These are phyloP conservation scores for Epizoanthus fatuus DNA, from an alignment of 92 coral and sea anemone genomes.

Conservation along the genomic window DNA sequence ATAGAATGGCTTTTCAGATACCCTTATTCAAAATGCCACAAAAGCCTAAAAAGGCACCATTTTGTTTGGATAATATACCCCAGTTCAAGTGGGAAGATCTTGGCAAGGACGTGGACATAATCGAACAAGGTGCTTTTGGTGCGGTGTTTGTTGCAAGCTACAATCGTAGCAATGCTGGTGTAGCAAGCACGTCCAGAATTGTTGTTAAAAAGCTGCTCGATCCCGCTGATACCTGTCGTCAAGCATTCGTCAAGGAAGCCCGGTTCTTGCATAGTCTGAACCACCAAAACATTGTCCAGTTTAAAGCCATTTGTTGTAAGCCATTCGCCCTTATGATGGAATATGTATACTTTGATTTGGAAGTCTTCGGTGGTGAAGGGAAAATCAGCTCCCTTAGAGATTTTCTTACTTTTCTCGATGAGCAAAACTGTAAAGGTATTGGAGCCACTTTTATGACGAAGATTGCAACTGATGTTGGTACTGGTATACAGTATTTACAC, in stretches of 20 bases:
- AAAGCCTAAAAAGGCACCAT: background rate
- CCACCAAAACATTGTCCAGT: slow-evolving; percentile 50
- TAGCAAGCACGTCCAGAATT: background rate
- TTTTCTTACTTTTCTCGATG: slow-evolving; percentile 15
- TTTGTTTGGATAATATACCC: slow-evolving; percentile 19
- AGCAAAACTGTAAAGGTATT: slow-evolving; percentile 25
- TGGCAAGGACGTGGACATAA: slow-evolving; percentile 9
- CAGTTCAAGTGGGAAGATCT: slow-evolving; percentile 29
- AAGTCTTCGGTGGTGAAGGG: slow-evolving; percentile 47
- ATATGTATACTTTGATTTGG: slow-evolving; percentile 53
- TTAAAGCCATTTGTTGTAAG: slow-evolving; percentile 40
- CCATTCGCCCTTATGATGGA: slow-evolving; percentile 56
- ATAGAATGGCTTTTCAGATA: background rate
- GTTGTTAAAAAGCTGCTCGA: slow-evolving; percentile 42
- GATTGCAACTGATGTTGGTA: slow-evolving; percentile 19
- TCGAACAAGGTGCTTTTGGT: slow-evolving; percentile 37
- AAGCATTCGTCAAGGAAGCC: slow-evolving; percentile 35
- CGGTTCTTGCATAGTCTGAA: slow-evolving; percentile 14
- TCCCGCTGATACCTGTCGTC: background rate
- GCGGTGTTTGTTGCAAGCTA: slow-evolving; percentile 25
- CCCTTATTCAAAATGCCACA: background rate
- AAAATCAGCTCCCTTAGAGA: slow-evolving; percentile 38
- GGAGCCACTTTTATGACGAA: slow-evolving; percentile 9
- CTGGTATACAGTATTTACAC: slow-evolving; percentile 20
- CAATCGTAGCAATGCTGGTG: background rate